Conservation (phyloP, 1,140 invertebrate species). For the Bilobella aurantiaca region DNA sequence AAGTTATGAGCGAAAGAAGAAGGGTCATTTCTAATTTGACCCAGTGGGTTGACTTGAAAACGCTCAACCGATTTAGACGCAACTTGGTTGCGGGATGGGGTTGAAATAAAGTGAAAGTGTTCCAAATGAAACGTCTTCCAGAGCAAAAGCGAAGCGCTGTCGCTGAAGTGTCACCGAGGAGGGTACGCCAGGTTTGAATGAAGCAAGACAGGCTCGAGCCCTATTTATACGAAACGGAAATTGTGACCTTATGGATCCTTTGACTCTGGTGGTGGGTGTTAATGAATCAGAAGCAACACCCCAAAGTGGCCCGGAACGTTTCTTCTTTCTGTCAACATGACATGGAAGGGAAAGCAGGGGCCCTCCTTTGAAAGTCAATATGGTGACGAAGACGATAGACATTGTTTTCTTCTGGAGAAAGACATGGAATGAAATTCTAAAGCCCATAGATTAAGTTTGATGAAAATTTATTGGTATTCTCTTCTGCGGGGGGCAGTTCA, state of each 20-base stretch:
- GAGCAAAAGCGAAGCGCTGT: no score
- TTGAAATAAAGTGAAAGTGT: neutral
- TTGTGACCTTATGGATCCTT: neutral
- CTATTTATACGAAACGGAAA: conserved; percentile 18
- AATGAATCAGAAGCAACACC: conserved; percentile 17
- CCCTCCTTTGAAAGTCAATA: no score
- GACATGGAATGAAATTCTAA: neutral
- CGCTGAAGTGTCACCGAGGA: no score
- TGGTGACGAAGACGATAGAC: no score
- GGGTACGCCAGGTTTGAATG: no score
- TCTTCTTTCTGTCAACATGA: neutral
- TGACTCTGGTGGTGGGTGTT: neutral
- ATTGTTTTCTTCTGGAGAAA: no score
- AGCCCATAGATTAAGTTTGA: conserved; percentile 17
- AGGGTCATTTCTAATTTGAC: conserved; percentile 1
- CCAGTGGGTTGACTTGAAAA: no score
- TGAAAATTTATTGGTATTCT: conserved; percentile 29
- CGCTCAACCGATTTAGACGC: no score
- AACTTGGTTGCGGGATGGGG: no score
- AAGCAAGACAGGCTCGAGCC: no score
- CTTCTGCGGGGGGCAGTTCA: conserved; percentile 14
- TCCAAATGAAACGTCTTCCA: neutral
- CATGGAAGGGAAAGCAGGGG: no score
- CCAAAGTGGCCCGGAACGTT: neutral
- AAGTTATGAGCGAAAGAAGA: neutral